Conservation (phyloP, 2,888 invertebrate genomes). For the Notodonta dromedarius region DNA sequence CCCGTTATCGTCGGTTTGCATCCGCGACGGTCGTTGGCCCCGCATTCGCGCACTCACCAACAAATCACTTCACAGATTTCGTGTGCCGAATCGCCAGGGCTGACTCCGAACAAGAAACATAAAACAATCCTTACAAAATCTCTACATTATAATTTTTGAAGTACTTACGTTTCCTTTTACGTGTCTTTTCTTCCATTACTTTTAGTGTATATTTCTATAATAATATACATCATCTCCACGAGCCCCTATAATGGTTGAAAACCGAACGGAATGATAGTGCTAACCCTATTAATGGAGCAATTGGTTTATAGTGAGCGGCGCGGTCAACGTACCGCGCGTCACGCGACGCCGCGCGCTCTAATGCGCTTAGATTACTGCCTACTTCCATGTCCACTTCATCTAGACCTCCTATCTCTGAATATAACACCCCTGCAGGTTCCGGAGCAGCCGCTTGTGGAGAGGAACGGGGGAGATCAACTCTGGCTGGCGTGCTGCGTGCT, state of each 20-base stretch:
- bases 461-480: constrained; percentile 40
- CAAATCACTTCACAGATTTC: constrained; percentile 74
- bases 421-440: constrained; percentile 20
- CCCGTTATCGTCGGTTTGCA: constrained; percentile 66
- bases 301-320: constrained; percentile 67
- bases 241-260: constrained; percentile 8
- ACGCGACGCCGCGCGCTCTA: constrained; percentile 76
- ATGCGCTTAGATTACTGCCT: constrained; percentile 80
- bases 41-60: constrained; percentile 63
- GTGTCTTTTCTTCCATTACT: background rate
- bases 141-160: too few species aligned
- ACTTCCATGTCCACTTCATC: constrained; percentile 54
- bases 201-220: constrained; percentile 2
- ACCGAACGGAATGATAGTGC: constrained; percentile 40
- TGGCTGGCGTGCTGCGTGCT: constrained; percentile 44
- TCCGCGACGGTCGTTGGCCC: constrained; percentile 68
- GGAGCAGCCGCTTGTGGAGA: background rate
- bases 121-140: too few species aligned
- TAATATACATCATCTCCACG: background rate
- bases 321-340: constrained; percentile 80
- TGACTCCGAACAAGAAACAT: constrained; percentile 23
- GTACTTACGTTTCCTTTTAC: background rate
- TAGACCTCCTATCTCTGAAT: constrained; percentile 40
- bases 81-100: constrained; percentile 58
- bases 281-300: constrained; percentile 74